Evolutionary conservation across 2,797 vertebrate genomes (phyloP).

Genomic region (Sebastes iracundus): DNA sequence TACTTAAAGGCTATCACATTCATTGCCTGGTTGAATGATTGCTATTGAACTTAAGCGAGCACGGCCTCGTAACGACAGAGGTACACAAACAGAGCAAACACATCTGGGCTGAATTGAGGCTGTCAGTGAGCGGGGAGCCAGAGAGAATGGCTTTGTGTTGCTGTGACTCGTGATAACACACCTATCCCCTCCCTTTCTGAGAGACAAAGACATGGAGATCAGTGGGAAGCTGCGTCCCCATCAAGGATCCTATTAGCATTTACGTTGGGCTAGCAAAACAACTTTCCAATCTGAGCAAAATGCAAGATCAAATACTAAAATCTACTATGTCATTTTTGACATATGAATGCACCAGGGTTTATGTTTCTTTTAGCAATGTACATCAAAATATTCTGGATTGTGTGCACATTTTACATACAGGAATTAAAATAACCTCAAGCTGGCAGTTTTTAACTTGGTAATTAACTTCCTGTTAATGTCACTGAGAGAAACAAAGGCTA

Average conservation of each 20-base stretch:
- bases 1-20: constrained; percentile 56
- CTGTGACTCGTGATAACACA: constrained; percentile 65
- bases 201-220: constrained; percentile 48
- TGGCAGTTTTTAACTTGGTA: constrained; percentile 6
- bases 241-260: constrained; percentile 77
- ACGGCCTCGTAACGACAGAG: constrained; percentile 62
- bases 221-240: constrained; percentile 54
- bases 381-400: neutral
- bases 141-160: constrained; percentile 61
- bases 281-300: constrained; percentile 25
- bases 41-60: constrained; percentile 56
- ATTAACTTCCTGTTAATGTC: constrained; percentile 4
- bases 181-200: constrained; percentile 45
- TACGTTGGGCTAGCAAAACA: constrained; percentile 33
- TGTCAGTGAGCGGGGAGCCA: constrained; percentile 40
- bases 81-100: constrained; percentile 68
- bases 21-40: constrained; percentile 52
- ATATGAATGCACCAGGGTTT: neutral
- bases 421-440: constrained; percentile 3
- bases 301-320: constrained; percentile 3
- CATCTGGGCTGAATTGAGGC: constrained; percentile 61
- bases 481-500: constrained; percentile 20
- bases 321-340: neutral
- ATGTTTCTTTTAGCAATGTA: neutral
- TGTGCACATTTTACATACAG: constrained; percentile 9